Conservation (phyloP, 2,113 vertebrate species). For the Cyanocitta stelleri region DNA sequence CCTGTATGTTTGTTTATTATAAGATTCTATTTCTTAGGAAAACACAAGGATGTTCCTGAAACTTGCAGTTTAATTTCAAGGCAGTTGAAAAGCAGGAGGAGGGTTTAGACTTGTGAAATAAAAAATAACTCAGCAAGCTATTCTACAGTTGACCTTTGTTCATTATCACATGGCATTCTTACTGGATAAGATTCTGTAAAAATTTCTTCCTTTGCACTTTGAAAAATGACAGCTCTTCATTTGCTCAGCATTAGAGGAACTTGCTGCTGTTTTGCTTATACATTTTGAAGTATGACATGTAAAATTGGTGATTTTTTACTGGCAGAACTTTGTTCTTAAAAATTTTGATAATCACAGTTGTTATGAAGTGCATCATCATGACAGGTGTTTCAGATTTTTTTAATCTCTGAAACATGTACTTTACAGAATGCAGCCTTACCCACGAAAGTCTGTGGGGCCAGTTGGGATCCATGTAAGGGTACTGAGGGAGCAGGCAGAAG, state of each 20-base stretch:
- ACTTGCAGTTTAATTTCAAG: conserved; percentile 41
- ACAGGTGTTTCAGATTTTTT: not conserved
- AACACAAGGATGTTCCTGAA: conserved; percentile 57
- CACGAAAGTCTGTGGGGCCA: not conserved
- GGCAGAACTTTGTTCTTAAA: not conserved
- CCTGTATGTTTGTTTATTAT: conserved; percentile 58
- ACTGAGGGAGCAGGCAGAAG: not conserved
- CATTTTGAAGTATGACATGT: not conserved
- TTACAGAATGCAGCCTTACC: not conserved
- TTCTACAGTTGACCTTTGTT: not conserved
- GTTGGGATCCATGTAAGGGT: not conserved
- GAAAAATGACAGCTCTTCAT: not conserved
- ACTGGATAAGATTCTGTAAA: not conserved
- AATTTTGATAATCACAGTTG: not conserved
- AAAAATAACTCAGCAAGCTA: conserved; percentile 17
- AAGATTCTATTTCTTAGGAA: conserved; percentile 59
- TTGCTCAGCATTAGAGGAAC: not conserved
- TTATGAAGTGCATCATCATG: rapidly evolving
- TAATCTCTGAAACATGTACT: not conserved
- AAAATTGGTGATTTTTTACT: not conserved
- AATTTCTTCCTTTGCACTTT: not conserved
- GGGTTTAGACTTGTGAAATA: conserved; percentile 11
- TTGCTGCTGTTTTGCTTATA: not conserved
- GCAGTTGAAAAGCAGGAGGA: not conserved
- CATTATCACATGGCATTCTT: not conserved